These are phyloP conservation scores for Monoplex corrugatus DNA, from an alignment of 2,888 invertebrate species.

Conservation along the genomic window DNA sequence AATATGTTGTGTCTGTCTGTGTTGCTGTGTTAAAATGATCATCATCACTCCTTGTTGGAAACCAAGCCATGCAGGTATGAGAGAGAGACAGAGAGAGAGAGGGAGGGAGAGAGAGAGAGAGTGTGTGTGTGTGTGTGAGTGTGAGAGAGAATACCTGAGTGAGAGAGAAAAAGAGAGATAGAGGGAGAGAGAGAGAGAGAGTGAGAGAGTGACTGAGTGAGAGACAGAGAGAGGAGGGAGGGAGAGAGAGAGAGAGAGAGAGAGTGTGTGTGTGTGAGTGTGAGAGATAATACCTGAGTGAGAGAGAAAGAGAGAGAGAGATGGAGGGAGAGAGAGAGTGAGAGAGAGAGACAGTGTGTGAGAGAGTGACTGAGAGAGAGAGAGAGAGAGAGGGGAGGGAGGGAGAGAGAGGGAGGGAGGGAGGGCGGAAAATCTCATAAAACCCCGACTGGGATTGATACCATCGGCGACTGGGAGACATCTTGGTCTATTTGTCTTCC, in stretches of 20 bases:
- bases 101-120: too few species aligned
- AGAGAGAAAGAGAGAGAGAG: conserved; percentile 15
- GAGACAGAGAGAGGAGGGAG: conserved; percentile 11
- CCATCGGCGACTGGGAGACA: too few species aligned
- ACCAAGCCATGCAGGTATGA: too few species aligned
- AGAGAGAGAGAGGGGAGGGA: too few species aligned
- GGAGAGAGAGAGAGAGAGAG: conserved; percentile 18
- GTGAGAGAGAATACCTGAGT: background rate
- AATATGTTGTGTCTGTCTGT: too few species aligned
- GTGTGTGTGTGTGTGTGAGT: too few species aligned
- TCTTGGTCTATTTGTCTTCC: background rate
- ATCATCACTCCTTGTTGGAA: too few species aligned
- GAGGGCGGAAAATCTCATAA: too few species aligned
- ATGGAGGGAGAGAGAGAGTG: background rate
- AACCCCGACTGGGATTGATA: too few species aligned
- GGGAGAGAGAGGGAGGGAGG: too few species aligned
- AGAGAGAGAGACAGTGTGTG: conserved; percentile 25
- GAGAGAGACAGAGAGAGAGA: too few species aligned
- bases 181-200: background rate
- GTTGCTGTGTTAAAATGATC: too few species aligned
- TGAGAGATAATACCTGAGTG: background rate
- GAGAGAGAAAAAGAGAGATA: background rate
- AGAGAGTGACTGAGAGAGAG: conserved; percentile 13
- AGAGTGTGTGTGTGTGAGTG: background rate
- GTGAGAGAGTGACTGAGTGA: conserved; percentile 5